Conservation (phyloP, 2,797 vertebrate species). For the Cercopithecus hamlyni region DNA sequence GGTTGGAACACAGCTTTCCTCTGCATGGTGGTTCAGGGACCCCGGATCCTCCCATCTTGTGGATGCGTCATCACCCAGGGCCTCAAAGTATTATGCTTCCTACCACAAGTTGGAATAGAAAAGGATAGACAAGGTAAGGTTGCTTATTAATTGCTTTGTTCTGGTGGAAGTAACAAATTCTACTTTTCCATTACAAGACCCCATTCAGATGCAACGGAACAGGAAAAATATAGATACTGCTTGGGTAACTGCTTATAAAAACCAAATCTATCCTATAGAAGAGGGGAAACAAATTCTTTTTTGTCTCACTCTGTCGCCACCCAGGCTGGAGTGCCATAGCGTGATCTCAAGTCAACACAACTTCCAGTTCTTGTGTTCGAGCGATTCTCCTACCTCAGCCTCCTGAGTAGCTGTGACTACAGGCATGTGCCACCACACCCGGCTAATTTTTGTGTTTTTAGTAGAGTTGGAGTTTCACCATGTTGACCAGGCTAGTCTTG, state of each 20-base stretch:
- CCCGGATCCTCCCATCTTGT: not conserved
- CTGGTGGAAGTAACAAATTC: not conserved
- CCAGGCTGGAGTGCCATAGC: not conserved
- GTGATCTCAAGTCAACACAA: not conserved
- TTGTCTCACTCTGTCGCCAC: not conserved
- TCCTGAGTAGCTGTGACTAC: not conserved
- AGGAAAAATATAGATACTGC: not conserved
- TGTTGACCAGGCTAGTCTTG: not conserved
- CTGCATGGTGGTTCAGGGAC: fast-evolving
- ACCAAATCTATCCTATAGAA: not conserved
- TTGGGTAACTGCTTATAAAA: not conserved
- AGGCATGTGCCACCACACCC: fast-evolving
- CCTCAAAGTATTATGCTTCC: not conserved
- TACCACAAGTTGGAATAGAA: not conserved
- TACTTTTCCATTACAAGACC: not conserved
- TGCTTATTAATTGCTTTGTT: not conserved
- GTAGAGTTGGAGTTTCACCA: not conserved
- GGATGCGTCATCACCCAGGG: not conserved
- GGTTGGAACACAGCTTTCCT: not conserved
- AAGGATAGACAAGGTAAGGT: not conserved
- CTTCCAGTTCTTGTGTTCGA: not conserved
- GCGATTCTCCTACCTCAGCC: not conserved
- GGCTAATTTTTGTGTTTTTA: not conserved
- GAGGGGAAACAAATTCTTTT: not conserved
- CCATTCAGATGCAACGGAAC: not conserved